Base-by-base conservation (phyloP, 1,140 invertebrate genomes). In the Diploscapter pachys region DNA sequence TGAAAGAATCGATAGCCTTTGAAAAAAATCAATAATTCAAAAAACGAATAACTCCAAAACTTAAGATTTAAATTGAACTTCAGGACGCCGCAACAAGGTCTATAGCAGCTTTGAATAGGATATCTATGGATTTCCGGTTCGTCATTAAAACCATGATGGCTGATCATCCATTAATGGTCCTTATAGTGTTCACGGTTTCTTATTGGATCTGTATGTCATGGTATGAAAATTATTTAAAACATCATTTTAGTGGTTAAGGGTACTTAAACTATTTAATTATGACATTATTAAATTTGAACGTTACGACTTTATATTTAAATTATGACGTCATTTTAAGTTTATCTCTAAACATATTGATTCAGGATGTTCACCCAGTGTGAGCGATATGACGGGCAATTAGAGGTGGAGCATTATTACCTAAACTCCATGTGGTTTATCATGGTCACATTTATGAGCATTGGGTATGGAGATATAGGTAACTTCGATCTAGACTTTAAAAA, bases 401-500 rank as follows among this genome's bases (percentile, higher is more conserved):
- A 73, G 31, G 69, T 80, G 5, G 88, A 89, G 73, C 85, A 85
- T 49, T 88, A 88, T 79, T 87, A 89, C 63, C 80, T 88, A 11
- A 89, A 89, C 80, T 88, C 88, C 6, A 86, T 89, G 85, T 89
- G 88, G 88, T 86, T 89, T 83, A 88, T 89, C 51, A 86, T 86
- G 80, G 84, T 85, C 31, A 86, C 83, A 8, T 85, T 85, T 69
- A 85, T 85, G 81, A 85, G 82, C 50, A 86, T 85, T 52, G 83
- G 83, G 6, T 85, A 85, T 69, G 83, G 84, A 11, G 83, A 85
- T 63, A 76, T 85, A 31, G 31, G 31, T 31, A 31, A 31, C 31
- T 31, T 31, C 31, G 31, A 31, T 31, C 31, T 31, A 31, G 31
- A 31, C 31, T 31, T 31, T 31, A 31, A 31, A 31, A 31, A 1